Conservation (phyloP, 2,113 vertebrate species). For the Heteronetta atricapilla region DNA sequence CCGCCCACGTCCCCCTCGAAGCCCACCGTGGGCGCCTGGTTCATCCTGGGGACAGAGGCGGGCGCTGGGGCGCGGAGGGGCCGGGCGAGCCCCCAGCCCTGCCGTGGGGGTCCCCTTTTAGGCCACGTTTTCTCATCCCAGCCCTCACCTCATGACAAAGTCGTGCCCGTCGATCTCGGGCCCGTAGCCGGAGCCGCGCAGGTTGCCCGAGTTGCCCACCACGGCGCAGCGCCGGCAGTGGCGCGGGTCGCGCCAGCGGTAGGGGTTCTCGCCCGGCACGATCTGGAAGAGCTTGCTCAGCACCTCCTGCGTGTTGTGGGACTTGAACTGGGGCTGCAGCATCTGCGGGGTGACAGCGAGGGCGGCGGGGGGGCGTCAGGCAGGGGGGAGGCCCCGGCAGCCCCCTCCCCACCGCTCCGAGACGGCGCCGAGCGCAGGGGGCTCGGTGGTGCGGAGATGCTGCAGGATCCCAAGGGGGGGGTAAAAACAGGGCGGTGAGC, state of each 20-base stretch:
- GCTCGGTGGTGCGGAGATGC: background rate
- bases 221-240: slow-evolving; percentile 93
- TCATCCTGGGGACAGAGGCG: slow-evolving; percentile 83
- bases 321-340: slow-evolving; percentile 98
- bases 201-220: slow-evolving; percentile 96
- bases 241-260: slow-evolving; percentile 81
- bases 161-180: slow-evolving; percentile 86
- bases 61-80: background rate
- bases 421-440: no score
- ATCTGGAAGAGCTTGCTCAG: slow-evolving; percentile 93
- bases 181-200: slow-evolving; percentile 88
- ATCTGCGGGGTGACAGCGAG: slow-evolving; percentile 77
- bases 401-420: background rate
- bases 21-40: slow-evolving; percentile 95
- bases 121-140: no score
- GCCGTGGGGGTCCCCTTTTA: background rate
- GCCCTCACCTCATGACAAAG: slow-evolving; percentile 93
- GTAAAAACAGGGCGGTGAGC: background rate
- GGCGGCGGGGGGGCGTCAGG: background rate
- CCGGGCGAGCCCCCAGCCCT: background rate
- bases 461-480: background rate
- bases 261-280: slow-evolving; percentile 91
- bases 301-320: slow-evolving; percentile 92
- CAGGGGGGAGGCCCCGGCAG: background rate
- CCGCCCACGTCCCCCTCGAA: slow-evolving; percentile 93